Base-by-base conservation (phyloP, 2,113 vertebrate genomes). In the Hiodon tergisus region DNA sequence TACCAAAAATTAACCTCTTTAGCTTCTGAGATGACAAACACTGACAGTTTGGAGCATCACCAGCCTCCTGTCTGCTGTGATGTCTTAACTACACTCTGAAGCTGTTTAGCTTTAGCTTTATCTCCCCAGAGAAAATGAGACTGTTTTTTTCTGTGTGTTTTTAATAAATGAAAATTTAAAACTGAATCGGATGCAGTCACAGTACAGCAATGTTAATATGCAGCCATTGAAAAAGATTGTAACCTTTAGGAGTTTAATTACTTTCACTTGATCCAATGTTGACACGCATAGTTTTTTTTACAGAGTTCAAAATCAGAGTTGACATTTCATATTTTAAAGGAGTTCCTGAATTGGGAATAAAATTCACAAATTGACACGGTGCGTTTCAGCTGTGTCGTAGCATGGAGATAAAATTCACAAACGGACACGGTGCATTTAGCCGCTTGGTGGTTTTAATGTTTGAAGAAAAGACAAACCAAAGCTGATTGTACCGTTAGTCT, bases 51-150 rank as follows among this genome's bases (percentile, higher is more conserved):
- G 80, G 79, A 80, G 83, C 85, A 85, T 84, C 82, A 75, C 75
- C 82, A 86, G 78, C 78, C 80, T 87, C 84, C 79, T 81, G 80
- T 79, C 79, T 83, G 77, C 78, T 86, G 81, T 88, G 84, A 87
- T 88, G 84, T 89, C 85, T 85, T 88, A 81, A 85, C 58, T 81
- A 79, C 78, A 83, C 82, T 87, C 80, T 87, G 81, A 87, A 77
- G 78, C 71, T 55, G 74, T 81, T 76, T 82, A 76, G 69, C 72
- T 65, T 69, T 80, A 11, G 16, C 57, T n/a, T 74, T 70, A 74
- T 16, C 61, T 46, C 14, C 14, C 58, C 14, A 14, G 4, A 6
- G 58, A 59, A 59, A 59, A 59, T 59, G 58, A 59, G 58, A 9
- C 58, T 59, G 2, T 9, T 59, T 59, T 14, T 59, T 11, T 59